Conservation (phyloP, 2,797 vertebrate species). For the Lacerta bilineata region DNA sequence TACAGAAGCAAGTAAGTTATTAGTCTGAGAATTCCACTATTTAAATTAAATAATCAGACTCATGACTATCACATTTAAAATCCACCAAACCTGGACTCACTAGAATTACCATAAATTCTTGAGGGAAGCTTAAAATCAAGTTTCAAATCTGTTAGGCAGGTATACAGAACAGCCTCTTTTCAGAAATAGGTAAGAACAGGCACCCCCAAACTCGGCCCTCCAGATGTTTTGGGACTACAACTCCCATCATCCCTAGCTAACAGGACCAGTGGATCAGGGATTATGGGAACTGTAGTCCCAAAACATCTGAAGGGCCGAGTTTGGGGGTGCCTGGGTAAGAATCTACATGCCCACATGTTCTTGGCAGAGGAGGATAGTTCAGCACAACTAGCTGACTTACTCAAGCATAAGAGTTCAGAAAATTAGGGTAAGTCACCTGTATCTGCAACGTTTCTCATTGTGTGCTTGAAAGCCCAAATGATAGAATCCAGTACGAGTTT, state of each 20-base stretch:
- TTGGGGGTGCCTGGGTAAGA: background rate
- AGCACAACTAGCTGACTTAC: background rate
- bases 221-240: too few species aligned
- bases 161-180: background rate
- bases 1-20: background rate
- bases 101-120: background rate
- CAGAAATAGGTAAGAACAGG: background rate
- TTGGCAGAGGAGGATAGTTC: background rate
- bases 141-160: background rate
- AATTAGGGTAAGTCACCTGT: conserved; percentile 84
- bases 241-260: too few species aligned
- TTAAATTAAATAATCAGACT: background rate
- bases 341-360: background rate
- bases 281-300: too few species aligned
- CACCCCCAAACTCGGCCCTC: too few species aligned
- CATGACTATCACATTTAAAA: too few species aligned
- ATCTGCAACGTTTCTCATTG: conserved; percentile 99
- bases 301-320: too few species aligned
- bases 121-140: background rate
- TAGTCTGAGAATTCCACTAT: background rate
- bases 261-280: too few species aligned
- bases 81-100: background rate
- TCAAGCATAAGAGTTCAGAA: background rate
- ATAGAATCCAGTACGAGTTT: conserved; percentile 99
- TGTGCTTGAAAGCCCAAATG: conserved; percentile 99